A percentile compares a stretch with the other conserved stretches of the same genome.
These are phyloP conservation scores for Meloidogyne chitwoodi DNA, from an alignment of 1,140 invertebrate genomes.

Conservation along the genomic window DNA sequence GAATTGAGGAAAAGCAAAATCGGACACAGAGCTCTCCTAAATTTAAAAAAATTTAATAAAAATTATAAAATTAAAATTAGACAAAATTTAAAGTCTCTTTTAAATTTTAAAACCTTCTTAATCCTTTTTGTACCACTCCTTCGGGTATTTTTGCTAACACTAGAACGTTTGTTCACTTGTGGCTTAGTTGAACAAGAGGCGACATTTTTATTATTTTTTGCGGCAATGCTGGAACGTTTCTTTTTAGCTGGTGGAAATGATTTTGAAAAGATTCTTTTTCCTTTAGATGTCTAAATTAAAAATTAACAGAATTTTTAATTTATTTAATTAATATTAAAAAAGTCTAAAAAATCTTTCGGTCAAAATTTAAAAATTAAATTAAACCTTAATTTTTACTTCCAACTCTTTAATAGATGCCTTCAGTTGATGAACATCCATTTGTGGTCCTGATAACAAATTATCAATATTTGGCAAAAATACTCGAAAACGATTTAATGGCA, in stretches of 20 bases:
- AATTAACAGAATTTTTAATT: too few species aligned
- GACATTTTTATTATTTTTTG: not conserved
- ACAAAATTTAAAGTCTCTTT: too few species aligned
- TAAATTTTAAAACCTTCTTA: too few species aligned
- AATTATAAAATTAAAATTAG: too few species aligned
- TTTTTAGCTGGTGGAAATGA: not conserved
- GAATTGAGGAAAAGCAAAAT: not conserved
- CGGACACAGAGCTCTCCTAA: not conserved
- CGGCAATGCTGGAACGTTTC: not conserved
- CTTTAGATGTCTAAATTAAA: too few species aligned
- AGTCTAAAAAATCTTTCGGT: not conserved
- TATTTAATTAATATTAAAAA: too few species aligned
- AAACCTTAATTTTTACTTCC: not conserved
- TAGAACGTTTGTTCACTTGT: not conserved
- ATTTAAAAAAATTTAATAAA: not conserved
- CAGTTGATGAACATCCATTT: not conserved
- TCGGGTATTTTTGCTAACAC: not conserved
- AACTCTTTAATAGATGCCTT: not conserved
- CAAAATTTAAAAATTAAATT: not conserved
- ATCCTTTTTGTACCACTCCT: not conserved
- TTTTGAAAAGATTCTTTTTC: too few species aligned
- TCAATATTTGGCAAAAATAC: not conserved
- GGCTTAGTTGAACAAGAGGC: not conserved
- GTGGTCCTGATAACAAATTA: not conserved
- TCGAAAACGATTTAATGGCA: not conserved